These are phyloP conservation scores for Wiebesia pumilae DNA, from an alignment of 1,140 invertebrate genomes.

Conservation along the genomic window DNA sequence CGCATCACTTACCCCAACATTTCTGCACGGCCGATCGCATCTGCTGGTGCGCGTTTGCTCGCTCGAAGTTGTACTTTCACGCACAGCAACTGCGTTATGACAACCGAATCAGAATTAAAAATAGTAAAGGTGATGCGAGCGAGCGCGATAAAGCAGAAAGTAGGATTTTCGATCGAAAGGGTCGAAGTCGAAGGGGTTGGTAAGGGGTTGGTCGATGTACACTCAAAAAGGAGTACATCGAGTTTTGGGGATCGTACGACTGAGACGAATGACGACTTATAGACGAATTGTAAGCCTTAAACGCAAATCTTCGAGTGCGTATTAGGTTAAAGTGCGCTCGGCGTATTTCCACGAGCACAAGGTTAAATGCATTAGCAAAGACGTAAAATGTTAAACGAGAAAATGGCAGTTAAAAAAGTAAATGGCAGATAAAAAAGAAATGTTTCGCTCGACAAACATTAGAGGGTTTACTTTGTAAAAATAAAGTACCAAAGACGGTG, in stretches of 20 bases:
- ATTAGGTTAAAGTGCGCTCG: background rate
- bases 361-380: conserved; percentile 2
- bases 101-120: background rate
- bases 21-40: background rate
- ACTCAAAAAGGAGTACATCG: no score
- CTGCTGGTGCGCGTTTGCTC: background rate
- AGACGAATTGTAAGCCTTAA: background rate
- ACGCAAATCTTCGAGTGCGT: background rate
- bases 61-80: background rate
- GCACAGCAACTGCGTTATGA: background rate
- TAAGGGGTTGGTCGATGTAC: no score
- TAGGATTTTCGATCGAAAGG: no score
- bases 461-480: background rate
- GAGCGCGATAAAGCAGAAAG: no score
- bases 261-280: no score
- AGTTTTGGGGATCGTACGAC: no score
- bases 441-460: background rate
- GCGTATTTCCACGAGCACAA: background rate
- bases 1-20: background rate
- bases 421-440: background rate
- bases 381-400: no score
- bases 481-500: background rate
- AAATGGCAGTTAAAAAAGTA: background rate
- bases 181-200: no score
- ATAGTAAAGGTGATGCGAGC: background rate